These are phyloP conservation scores for Drosophila mimetica DNA, from an alignment of 2,888 invertebrate species.

Conservation along the genomic window DNA sequence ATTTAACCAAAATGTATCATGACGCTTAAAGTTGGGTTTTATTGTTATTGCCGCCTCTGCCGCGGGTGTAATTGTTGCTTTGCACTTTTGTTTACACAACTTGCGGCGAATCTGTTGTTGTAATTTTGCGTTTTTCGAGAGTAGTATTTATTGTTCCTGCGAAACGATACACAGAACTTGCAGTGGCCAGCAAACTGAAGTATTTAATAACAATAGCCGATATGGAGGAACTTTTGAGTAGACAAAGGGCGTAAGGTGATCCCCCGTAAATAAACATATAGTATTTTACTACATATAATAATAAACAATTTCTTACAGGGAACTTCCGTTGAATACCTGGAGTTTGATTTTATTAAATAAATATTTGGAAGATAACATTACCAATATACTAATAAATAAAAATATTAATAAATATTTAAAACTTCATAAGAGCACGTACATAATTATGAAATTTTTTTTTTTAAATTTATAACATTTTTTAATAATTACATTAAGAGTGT, in stretches of 20 bases:
- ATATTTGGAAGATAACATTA: no score
- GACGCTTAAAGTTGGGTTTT: constrained; percentile 68
- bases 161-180: constrained; percentile 71
- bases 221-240: neutral
- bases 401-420: no score
- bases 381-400: neutral
- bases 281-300: constrained; percentile 2
- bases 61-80: constrained; percentile 46
- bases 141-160: constrained; percentile 72
- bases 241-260: constrained; percentile 14
- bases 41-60: constrained; percentile 37
- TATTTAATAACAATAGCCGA: constrained; percentile 35
- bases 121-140: constrained; percentile 44
- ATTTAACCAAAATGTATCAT: constrained; percentile 77
- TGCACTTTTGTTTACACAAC: constrained; percentile 72
- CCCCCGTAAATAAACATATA: neutral
- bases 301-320: neutral
- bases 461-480: no score
- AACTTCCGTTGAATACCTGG: neutral
- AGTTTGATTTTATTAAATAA: no score
- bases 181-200: constrained; percentile 62
- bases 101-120: constrained; percentile 63
- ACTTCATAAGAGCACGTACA: no score
- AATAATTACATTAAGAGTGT: no score
- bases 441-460: no score